phyloP scores from a whole-genome alignment of 1,140 invertebrate genomes.

The Mylabris phalerata region DNA sequence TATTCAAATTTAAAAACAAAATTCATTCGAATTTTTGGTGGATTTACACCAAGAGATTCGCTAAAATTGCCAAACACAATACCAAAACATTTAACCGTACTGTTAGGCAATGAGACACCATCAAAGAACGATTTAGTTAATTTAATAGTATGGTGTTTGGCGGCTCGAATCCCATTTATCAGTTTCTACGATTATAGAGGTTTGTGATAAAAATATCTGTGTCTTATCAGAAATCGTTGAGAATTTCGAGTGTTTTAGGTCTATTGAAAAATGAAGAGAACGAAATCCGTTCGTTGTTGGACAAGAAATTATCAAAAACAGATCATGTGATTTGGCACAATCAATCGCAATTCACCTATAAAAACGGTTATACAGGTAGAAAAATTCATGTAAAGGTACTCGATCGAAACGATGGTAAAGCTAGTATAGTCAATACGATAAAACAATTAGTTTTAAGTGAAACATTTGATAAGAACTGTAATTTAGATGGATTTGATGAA shows the following conservation, averaged over 20 bases:
- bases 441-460: slow-evolving; percentile 33
- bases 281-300: slow-evolving; percentile 48
- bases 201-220: not conserved
- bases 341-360: slow-evolving; percentile 45
- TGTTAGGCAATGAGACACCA: slow-evolving; percentile 46
- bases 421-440: slow-evolving; percentile 46
- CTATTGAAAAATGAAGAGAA: slow-evolving; percentile 48
- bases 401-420: slow-evolving; percentile 49
- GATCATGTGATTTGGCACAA: slow-evolving; percentile 52
- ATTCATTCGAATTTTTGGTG: slow-evolving; percentile 20
- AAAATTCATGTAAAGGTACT: slow-evolving; percentile 47
- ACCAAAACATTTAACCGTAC: slow-evolving; percentile 48
- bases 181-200: slow-evolving; percentile 65
- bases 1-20: slow-evolving; percentile 9
- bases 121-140: slow-evolving; percentile 49
- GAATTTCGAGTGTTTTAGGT: slow-evolving; percentile 42
- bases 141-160: slow-evolving; percentile 58
- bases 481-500: slow-evolving; percentile 45
- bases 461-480: slow-evolving; percentile 41
- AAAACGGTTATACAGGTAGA: slow-evolving; percentile 47
- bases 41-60: slow-evolving; percentile 9
- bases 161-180: slow-evolving; percentile 55
- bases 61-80: slow-evolving; percentile 28
- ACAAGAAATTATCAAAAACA: slow-evolving; percentile 45
- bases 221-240: not conserved